Evolutionary conservation across 2,888 invertebrate species (phyloP), one percentile per base, ranked within the genome.

Genomic region (Cephonodes hylas): DNA sequence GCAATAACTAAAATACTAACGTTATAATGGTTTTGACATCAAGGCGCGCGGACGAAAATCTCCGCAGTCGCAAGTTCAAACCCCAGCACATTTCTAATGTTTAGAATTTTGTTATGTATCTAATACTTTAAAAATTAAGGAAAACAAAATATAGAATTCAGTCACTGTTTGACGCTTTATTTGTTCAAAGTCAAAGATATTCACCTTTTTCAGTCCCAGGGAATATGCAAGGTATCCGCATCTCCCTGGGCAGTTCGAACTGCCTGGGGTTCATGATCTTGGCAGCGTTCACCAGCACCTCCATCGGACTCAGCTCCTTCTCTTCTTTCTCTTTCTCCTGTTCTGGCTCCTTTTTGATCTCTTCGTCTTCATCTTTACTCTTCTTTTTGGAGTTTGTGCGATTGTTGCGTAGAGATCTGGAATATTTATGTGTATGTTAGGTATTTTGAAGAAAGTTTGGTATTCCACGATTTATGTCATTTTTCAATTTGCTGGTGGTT

Each of bases 221-320:
- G 80, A 97, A 97, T 59, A 94, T 93, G 64, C 95, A 95, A 23
- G 96, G 95, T 70, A 96, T 89, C 68, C 94, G 94, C 89, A 98
- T 94, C 76, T 97, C 97, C 57, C 94, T 91, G 0, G 98, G 98
- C 73, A 99, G 88, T 76, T 97, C 96, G 86, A 98, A 99, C 88
- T 98, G 97, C 72, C 94, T 94, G 0, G 99, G 98, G 91, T 99
- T 99, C 86, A 97, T 94, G 64, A 96, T 92, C 70, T 95, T 95
- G 1, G 98, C 98, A 0, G 97, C 97, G 73, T 96, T 94, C 59
- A 97, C 96, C 18, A 98, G 89, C 46, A 96, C 93, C 75, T 96
- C 96, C 82, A 98, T 93, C 0, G 97, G 95, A 53, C 94, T 94
- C 66, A 86, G 69, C 58, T 88, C 85, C 46, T 83, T 79, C 69